Percentiles rank a stretch among this genome's conserved stretches.
Conservation (phyloP, 2,113 vertebrate genomes). For the Rallus limicola region DNA sequence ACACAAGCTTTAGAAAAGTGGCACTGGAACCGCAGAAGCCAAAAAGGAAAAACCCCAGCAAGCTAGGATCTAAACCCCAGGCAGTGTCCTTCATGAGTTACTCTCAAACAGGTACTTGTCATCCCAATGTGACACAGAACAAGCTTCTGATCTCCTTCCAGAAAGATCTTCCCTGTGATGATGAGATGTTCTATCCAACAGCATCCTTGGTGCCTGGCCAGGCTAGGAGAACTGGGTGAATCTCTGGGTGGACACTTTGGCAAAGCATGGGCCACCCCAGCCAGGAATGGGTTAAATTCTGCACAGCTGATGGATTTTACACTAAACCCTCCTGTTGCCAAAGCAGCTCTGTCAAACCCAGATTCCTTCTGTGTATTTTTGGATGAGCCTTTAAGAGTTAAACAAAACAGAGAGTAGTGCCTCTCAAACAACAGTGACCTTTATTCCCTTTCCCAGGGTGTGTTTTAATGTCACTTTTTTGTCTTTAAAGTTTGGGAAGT, state of each 20-base stretch:
- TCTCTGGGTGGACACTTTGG: background rate
- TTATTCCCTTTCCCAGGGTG: background rate
- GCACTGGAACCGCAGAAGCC: background rate
- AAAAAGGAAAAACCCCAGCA: background rate
- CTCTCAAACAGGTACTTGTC: background rate
- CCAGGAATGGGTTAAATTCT: background rate
- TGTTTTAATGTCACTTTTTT: background rate
- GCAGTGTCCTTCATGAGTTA: background rate
- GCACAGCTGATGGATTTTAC: background rate
- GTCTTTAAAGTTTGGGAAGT: background rate
- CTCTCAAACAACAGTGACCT: slow-evolving; percentile 24
- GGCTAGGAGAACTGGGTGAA: background rate
- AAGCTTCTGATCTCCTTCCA: background rate
- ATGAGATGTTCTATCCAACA: background rate
- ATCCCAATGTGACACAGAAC: background rate
- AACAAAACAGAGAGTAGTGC: background rate
- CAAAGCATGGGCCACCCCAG: background rate
- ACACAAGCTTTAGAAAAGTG: background rate
- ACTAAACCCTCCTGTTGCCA: background rate
- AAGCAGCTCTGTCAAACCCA: background rate
- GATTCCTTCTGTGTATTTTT: background rate
- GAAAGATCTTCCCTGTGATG: background rate
- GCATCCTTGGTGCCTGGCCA: background rate
- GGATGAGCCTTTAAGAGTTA: slow-evolving; percentile 29
- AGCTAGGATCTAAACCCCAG: background rate